Evolutionary conservation across 2,888 invertebrate species (phyloP), one percentile per base, ranked within the genome.

Genomic region (Ichneumoninae sp.): DNA sequence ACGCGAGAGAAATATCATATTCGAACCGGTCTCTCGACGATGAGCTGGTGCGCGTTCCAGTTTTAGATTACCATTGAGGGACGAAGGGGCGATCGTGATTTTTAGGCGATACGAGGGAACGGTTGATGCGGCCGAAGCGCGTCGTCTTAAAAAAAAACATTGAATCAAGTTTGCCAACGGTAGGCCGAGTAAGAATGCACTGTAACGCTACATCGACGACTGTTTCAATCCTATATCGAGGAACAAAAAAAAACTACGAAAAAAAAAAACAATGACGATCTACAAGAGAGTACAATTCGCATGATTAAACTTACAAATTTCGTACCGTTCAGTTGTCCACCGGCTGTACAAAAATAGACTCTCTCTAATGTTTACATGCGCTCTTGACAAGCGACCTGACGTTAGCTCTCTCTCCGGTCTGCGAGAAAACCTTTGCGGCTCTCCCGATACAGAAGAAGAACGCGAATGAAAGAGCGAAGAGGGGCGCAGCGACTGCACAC

Each of bases 31-130:
- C 66, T 75, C 57, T 19, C 3, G 10, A 36, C 22, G 50, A 40
- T 44, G 50, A 36, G 19, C 47, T 69, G 44, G 16, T 54, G 33
- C 16, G 36, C 26, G 81, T 80, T 85, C 75, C 82, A 80, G 85
- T 85, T 85, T 85, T 83, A 85, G 85, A 82, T 76, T 83, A 76
- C 76, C 63, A 85, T 85, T 76, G 73, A 81, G 54, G 60, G 36
- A 71, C 66, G 66, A 66, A 79, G n/a, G 26, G 16, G 36, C 57
- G 54, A 47, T 6, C 69, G 65, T 44, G 30, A 30, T 47, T 26
- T 13, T 13, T 30, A 44, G 22, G n/a, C 16, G 30, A 44, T 40
- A 47, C 47, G 30, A 74, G 63, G 30, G 44, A 63, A 57, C 22
- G 50, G 47, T 60, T 60, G 30, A 47, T 60, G 50, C 19, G n/a